Evolutionary conservation across 2,888 invertebrate species (phyloP).

Genomic region (Abrostola tripartita): DNA sequence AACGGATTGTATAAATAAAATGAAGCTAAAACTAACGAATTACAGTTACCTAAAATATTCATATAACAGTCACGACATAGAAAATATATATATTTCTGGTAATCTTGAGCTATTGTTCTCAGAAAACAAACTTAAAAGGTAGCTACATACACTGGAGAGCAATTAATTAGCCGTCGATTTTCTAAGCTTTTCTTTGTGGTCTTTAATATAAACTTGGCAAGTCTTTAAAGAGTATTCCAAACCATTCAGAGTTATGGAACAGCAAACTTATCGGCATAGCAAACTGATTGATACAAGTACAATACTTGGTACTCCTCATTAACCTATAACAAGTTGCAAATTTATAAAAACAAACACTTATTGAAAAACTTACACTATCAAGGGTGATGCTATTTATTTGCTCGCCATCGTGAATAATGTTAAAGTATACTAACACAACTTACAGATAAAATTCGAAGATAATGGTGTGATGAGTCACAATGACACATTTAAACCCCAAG

Average conservation of each 20-base stretch:
- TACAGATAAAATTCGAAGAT: conserved; percentile 40
- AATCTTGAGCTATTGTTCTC: conserved; percentile 55
- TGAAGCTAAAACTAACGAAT: conserved; percentile 50
- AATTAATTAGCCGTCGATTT: conserved; percentile 44
- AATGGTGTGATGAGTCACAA: conserved; percentile 35
- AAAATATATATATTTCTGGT: conserved; percentile 55
- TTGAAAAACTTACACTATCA: conserved; percentile 52
- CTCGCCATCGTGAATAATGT: conserved; percentile 39
- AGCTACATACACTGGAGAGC: conserved; percentile 36
- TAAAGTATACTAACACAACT: conserved; percentile 51
- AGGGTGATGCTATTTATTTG: conserved; percentile 44
- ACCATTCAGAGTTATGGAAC: conserved; percentile 40
- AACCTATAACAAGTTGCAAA: conserved; percentile 20
- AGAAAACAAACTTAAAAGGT: conserved; percentile 46
- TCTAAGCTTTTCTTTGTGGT: conserved; percentile 37
- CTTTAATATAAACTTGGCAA: conserved; percentile 38
- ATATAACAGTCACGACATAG: conserved; percentile 53
- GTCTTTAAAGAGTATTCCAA: conserved; percentile 37
- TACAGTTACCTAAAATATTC: conserved; percentile 50
- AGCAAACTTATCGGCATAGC: conserved; percentile 41
- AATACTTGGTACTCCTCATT: conserved; percentile 29
- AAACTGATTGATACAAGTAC: conserved; percentile 25
- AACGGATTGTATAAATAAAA: conserved; percentile 65
- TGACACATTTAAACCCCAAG: conserved; percentile 34
- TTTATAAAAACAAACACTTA: conserved; percentile 23